Percentiles rank a stretch among this genome's conserved stretches.
Evolutionary conservation across 1,140 invertebrate species (phyloP).

Genomic region (Drosophila athabasca): DNA sequence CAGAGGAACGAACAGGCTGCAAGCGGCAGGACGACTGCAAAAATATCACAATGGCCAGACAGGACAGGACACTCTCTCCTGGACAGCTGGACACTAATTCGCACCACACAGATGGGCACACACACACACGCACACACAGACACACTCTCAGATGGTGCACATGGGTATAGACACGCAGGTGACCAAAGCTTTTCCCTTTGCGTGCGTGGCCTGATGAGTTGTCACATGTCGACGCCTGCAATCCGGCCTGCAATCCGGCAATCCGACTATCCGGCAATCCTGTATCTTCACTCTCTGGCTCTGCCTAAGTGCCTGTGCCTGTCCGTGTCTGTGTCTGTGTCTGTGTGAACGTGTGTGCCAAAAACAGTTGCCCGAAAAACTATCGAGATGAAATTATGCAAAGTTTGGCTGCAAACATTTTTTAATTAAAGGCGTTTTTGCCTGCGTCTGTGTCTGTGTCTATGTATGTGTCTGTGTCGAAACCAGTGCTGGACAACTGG

Average conservation of each 20-base stretch:
- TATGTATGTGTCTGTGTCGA: constrained; percentile 6
- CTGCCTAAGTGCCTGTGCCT: too few species aligned
- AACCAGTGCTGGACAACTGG: constrained; percentile 40
- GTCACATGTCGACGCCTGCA: constrained; percentile 68
- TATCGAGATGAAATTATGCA: constrained; percentile 68
- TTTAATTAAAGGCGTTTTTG: constrained; percentile 73
- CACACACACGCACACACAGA: not conserved
- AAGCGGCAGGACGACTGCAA: constrained; percentile 16
- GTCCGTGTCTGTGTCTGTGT: not conserved
- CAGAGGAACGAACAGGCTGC: constrained; percentile 13
- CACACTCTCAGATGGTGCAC: not conserved
- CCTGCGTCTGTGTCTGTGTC: constrained; percentile 6
- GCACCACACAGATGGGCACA: constrained; percentile 33
- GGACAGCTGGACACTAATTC: constrained; percentile 50
- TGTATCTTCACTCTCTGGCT: too few species aligned
- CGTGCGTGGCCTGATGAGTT: constrained; percentile 67
- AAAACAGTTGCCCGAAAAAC: constrained; percentile 36
- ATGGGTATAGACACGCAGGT: constrained; percentile 25
- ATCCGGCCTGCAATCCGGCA: constrained; percentile 13
- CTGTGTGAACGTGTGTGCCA: not conserved
- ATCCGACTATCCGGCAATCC: not conserved
- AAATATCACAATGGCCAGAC: constrained; percentile 53
- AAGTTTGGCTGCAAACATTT: constrained; percentile 63
- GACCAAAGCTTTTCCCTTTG: constrained; percentile 45
- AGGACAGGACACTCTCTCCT: constrained; percentile 10